These are phyloP conservation scores for Rhadinocentrus ornatus DNA, from an alignment of 2,797 vertebrate genomes.

Conservation along the genomic window DNA sequence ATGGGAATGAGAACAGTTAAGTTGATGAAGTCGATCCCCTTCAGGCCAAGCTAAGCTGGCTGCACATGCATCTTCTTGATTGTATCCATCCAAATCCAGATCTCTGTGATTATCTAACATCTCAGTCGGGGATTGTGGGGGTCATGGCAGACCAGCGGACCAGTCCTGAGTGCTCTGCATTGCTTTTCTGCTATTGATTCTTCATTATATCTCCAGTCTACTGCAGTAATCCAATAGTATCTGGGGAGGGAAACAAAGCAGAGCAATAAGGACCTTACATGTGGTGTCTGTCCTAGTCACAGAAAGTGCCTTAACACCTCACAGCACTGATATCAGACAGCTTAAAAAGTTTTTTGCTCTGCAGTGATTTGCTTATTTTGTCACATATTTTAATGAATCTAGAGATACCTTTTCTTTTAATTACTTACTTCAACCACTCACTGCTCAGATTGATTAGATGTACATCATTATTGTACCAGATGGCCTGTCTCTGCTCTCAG, in stretches of 20 bases:
- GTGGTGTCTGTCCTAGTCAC: slow-evolving; percentile 29
- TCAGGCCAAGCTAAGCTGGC: slow-evolving; percentile 55
- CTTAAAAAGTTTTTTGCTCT: slow-evolving; percentile 16
- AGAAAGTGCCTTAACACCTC: slow-evolving; percentile 16
- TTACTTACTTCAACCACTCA: slow-evolving; percentile 20
- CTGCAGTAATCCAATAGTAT: slow-evolving; percentile 72
- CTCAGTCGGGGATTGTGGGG: slow-evolving; percentile 46
- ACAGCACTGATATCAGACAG: slow-evolving; percentile 12
- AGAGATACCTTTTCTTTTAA: background rate
- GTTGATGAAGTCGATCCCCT: slow-evolving; percentile 50
- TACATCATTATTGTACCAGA: slow-evolving; percentile 57
- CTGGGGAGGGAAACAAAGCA: slow-evolving; percentile 55
- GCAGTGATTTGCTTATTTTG: background rate
- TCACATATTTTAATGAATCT: background rate
- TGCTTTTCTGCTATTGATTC: slow-evolving; percentile 69
- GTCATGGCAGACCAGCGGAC: slow-evolving; percentile 55
- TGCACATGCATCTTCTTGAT: slow-evolving; percentile 51
- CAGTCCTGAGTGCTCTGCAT: slow-evolving; percentile 36
- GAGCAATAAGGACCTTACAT: slow-evolving; percentile 35
- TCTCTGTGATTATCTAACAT: slow-evolving; percentile 56
- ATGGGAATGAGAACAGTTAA: slow-evolving; percentile 41
- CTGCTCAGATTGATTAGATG: slow-evolving; percentile 41
- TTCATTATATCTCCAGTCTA: slow-evolving; percentile 67
- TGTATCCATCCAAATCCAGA: slow-evolving; percentile 63
- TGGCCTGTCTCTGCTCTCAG: slow-evolving; percentile 37